These are phyloP conservation scores for Anas georgica DNA, from an alignment of 2,797 vertebrate genomes.

Conservation along the genomic window DNA sequence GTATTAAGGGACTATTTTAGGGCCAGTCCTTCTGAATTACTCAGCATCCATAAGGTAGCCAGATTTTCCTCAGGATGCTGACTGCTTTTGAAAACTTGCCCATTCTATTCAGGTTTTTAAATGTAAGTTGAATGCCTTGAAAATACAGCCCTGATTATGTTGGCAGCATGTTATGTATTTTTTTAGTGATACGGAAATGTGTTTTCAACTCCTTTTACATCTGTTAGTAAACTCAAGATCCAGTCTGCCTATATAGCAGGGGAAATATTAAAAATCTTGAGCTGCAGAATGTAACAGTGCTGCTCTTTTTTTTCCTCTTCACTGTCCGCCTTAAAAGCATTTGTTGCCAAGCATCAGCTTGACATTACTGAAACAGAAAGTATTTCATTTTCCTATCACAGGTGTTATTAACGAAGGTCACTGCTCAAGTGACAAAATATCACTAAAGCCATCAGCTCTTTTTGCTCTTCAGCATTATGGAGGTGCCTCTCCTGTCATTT, in stretches of 20 bases:
- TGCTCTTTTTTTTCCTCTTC: conserved; percentile 21
- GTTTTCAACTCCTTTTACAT: conserved; percentile 9
- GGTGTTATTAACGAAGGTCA: conserved; percentile 9
- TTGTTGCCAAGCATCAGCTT: background rate
- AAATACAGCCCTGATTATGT: background rate
- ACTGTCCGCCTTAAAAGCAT: background rate
- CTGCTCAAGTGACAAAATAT: background rate
- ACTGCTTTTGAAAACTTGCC: background rate
- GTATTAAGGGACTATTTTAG: background rate
- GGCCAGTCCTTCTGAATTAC: background rate
- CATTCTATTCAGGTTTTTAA: background rate
- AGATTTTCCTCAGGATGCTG: background rate
- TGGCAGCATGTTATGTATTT: background rate
- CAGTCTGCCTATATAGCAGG: background rate
- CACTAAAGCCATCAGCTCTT: background rate
- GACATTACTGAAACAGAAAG: conserved; percentile 9
- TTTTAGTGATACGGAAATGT: background rate
- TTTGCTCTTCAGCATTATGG: background rate
- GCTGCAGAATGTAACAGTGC: background rate
- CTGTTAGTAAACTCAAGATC: conserved; percentile 34
- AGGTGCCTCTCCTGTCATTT: background rate
- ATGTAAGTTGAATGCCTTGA: background rate
- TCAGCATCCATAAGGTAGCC: accelerated
- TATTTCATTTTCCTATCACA: conserved; percentile 26
- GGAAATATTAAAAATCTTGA: background rate